Evolutionary conservation across 2,888 invertebrate species (phyloP), one percentile per base, ranked within the genome.

Genomic region (Dioctria rufipes): DNA sequence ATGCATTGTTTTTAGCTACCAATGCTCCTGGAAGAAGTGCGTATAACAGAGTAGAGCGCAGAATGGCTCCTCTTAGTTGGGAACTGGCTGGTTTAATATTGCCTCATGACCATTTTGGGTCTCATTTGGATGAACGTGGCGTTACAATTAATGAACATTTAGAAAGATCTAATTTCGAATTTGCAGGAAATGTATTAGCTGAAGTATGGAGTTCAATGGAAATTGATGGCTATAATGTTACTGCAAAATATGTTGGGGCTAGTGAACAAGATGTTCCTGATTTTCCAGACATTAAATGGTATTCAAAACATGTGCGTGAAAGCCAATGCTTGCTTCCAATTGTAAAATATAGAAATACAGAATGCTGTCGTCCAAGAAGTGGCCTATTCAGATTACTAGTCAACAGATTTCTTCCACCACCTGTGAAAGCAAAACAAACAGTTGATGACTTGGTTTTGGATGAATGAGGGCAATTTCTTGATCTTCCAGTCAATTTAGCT

Each of bases 11-110:
- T 80, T 46, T 71, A 49, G 81, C 81, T 75, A 83, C 82, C 3
- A 86, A 86, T 83, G 86, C 87, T 63, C 80, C 75, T 75, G 67
- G 73, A 4, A 73, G 81, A 66, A 81, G 81, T 81, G 75, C 73
- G 66, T 80, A 83, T 73, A 88, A 88, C 83, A 84, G 83, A 78
- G 80, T 81, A 81, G 80, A 81, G 80, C 73, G 67, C 58, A 80
- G 79, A 81, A 73, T 81, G 80, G 75, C 81, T 75, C 75, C 79
- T 80, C 78, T 81, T 39, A 81, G 79, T 80, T 65, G 73, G 71
- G 63, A 79, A 65, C 66, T 79, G 65, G 79, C 81, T 80, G 79
- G 81, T 63, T 79, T 81, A 13, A 61, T 71, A 71, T 71, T 81
- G 81, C 78, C 69, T 71, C 78, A 79, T 81, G 81, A 78, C 78